Evolutionary conservation across 2,113 vertebrate genomes (phyloP), one percentile per base, ranked within the genome.

Genomic region (Elanoides forficatus): DNA sequence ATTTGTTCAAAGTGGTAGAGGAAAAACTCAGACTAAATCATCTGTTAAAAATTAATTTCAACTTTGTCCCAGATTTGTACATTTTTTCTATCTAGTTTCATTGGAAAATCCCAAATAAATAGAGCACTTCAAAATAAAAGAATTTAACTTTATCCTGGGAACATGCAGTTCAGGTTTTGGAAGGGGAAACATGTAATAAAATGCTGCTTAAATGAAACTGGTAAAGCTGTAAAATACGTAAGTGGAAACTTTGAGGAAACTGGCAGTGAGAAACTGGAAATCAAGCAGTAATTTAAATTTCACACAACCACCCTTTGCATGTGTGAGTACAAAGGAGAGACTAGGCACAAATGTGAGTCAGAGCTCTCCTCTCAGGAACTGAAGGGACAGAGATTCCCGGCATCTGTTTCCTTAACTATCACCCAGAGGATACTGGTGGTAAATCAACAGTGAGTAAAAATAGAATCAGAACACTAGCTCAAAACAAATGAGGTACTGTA

Each of bases 401-500:
- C 99, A 99, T 99, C 99, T 99, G 99, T 99, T 99, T 99, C 99
- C 99, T 99, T 98, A 97, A 98, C 99, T 98, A 98, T 99, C 98
- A 98, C 97, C 98, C 98, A 97, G 98, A 99, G 99, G 98, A 99
- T 99, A 98, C 98, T 96, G 98, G 96, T 98, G 98, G 98, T 99
- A 99, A 99, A 99, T 99, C 98, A 99, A 99, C 97, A 97, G 97
- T 60, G 98, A 97, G 97, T 98, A 99, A 98, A 99, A 99, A 99
- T 99, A 99, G 98, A 98, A 98, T 96, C 97, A 94, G 98, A 97
- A 96, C 92, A 95, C 83, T 93, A 96, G 86, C 94, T 97, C 92
- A 96, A 97, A 98, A 98, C 96, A 98, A 98, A 97, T 90, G 82
- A 90, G 81, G 59, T 74, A 75, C 59, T 89, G 95, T 95, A 68